Evolutionary conservation across 23 tunicate species (phyloP).

Genomic region (Diplosoma virens): DNA sequence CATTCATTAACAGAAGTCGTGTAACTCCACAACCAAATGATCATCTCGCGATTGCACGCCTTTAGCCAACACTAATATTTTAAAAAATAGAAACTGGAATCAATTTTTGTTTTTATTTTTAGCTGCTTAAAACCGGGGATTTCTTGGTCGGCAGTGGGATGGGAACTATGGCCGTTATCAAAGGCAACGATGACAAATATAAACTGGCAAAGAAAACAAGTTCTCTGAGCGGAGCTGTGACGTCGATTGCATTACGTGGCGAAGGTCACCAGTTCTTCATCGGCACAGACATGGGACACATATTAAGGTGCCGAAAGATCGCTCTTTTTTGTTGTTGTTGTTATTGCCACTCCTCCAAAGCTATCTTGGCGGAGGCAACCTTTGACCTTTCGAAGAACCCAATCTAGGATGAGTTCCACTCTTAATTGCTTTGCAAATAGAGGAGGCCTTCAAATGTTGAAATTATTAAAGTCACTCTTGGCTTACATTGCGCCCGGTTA

Average conservation of each 20-base stretch:
- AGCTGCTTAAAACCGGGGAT: constrained; percentile 74
- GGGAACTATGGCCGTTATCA: constrained; percentile 69
- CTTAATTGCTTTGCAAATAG: no score
- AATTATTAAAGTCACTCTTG: no score
- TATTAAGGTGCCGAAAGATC: no score
- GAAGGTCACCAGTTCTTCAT: constrained; percentile 95
- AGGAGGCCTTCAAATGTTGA: no score
- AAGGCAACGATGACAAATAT: constrained; percentile 59
- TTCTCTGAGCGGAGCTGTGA: constrained; percentile 59
- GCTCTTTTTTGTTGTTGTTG: no score
- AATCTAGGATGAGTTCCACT: no score
- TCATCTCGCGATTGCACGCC: no score
- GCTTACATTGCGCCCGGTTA: no score
- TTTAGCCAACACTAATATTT: not conserved
- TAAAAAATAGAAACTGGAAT: not conserved
- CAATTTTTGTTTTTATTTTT: not conserved
- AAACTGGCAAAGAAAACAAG: constrained; percentile 13
- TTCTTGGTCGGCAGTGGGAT: constrained; percentile 75
- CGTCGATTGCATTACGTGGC: constrained; percentile 81
- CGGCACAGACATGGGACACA: constrained; percentile 76
- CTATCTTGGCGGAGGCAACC: no score
- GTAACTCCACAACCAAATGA: not conserved
- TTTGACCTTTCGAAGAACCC: not conserved
- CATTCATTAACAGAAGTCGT: no score
- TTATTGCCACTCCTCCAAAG: no score